Evolutionary conservation across 2,888 invertebrate species (phyloP).

Genomic region (Synanthedon tipuliformis): DNA sequence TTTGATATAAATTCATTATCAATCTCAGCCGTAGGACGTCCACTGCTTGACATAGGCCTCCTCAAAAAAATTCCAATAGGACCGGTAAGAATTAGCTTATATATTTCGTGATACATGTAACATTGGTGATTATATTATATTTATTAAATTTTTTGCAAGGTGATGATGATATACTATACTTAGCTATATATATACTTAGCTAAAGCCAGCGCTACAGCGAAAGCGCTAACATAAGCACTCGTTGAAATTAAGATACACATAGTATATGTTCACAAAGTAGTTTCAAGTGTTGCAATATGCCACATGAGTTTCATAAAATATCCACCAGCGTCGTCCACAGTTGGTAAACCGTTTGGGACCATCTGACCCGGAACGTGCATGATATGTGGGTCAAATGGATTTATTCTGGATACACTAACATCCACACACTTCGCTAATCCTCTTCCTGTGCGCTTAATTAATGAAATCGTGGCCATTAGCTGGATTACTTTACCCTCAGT

Average conservation of each 20-base stretch:
- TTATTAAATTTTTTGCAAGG: no score
- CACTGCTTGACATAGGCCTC: no score
- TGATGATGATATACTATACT: no score
- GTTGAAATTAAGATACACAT: neutral
- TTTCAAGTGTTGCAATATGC: neutral
- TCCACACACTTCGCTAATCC: slow-evolving; percentile 10
- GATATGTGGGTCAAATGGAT: slow-evolving; percentile 20
- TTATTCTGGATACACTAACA: slow-evolving; percentile 19
- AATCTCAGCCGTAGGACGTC: no score
- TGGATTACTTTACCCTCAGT: neutral
- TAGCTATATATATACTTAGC: no score
- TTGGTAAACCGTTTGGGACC: slow-evolving; percentile 7
- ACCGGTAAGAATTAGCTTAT: no score
- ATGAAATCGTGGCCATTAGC: neutral
- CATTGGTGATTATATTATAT: no score
- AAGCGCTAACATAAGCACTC: neutral
- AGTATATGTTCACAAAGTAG: neutral
- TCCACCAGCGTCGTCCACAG: slow-evolving; percentile 1
- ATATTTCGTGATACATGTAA: no score
- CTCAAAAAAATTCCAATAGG: no score
- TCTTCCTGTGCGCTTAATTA: slow-evolving; percentile 1
- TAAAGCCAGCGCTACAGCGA: neutral
- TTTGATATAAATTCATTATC: no score
- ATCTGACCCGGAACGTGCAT: slow-evolving; percentile 3
- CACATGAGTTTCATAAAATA: neutral